Percentiles rank a stretch among this genome's conserved stretches.
These are phyloP conservation scores for Sebastes schlegelii DNA, from an alignment of 2,113 vertebrate genomes.

Conservation along the genomic window DNA sequence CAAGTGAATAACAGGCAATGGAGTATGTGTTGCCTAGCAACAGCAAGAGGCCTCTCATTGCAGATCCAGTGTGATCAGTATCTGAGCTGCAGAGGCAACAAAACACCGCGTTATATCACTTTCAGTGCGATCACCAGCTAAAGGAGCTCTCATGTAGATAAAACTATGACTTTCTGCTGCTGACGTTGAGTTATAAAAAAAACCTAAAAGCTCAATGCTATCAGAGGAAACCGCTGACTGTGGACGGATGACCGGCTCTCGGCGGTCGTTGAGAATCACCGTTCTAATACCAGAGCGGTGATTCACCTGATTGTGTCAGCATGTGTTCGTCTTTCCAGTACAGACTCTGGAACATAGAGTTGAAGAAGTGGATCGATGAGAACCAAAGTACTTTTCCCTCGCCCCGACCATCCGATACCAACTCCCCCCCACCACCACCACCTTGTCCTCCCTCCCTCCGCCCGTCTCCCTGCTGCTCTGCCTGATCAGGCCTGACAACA, in stretches of 20 bases:
- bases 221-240: too few species aligned
- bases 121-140: neutral
- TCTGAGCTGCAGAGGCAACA: too few species aligned
- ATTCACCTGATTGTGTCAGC: neutral
- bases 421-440: neutral
- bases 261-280: too few species aligned
- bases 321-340: neutral
- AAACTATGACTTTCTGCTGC: neutral
- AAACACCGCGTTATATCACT: neutral
- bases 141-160: neutral
- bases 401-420: neutral
- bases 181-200: too few species aligned
- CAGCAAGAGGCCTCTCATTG: neutral
- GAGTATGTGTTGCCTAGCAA: neutral
- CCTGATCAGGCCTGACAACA: slow-evolving; percentile 54
- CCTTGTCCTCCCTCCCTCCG: neutral
- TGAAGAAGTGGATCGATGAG: neutral
- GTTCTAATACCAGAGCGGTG: too few species aligned
- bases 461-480: slow-evolving; percentile 34
- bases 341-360: neutral
- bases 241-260: too few species aligned
- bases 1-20: neutral
- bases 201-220: neutral
- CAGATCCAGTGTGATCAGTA: too few species aligned
- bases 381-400: slow-evolving; percentile 12